These are phyloP conservation scores for Cremastinae sp. DNA, from an alignment of 2,888 invertebrate species.

Conservation along the genomic window DNA sequence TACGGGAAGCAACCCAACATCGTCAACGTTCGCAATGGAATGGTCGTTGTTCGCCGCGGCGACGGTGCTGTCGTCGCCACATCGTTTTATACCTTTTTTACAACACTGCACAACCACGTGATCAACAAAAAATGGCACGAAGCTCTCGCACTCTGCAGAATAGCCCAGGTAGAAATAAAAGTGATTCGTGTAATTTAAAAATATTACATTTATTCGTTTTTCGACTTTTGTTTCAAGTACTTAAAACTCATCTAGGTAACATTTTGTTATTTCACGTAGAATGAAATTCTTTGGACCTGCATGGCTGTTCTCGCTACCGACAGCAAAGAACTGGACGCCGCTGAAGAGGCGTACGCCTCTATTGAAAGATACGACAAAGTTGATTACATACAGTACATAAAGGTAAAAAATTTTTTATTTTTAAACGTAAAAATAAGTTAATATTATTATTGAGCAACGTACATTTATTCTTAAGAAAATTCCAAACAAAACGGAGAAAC, in stretches of 20 bases:
- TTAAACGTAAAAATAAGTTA: background rate
- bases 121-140: slow-evolving; percentile 91
- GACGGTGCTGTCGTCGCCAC: slow-evolving; percentile 90
- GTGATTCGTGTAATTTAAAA: slow-evolving; percentile 20
- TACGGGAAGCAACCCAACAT: slow-evolving; percentile 93
- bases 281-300: slow-evolving; percentile 93
- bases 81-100: slow-evolving; percentile 77
- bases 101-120: slow-evolving; percentile 85
- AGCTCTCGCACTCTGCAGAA: slow-evolving; percentile 89
- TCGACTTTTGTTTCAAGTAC: slow-evolving; percentile 2
- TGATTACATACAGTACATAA: slow-evolving; percentile 90
- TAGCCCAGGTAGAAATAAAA: slow-evolving; percentile 82
- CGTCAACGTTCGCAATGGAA: slow-evolving; percentile 90
- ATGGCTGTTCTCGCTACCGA: slow-evolving; percentile 95
- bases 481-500: slow-evolving; percentile 82
- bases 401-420: slow-evolving; percentile 81
- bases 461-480: slow-evolving; percentile 79
- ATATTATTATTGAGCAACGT: background rate
- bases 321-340: slow-evolving; percentile 91
- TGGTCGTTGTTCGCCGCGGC: slow-evolving; percentile 91
- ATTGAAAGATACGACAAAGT: slow-evolving; percentile 94
- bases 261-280: slow-evolving; percentile 72
- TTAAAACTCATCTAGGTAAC: background rate
- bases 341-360: slow-evolving; percentile 97
- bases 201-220: background rate